Conservation (phyloP, 2,113 vertebrate genomes). For the Dicentrarchus labrax region DNA sequence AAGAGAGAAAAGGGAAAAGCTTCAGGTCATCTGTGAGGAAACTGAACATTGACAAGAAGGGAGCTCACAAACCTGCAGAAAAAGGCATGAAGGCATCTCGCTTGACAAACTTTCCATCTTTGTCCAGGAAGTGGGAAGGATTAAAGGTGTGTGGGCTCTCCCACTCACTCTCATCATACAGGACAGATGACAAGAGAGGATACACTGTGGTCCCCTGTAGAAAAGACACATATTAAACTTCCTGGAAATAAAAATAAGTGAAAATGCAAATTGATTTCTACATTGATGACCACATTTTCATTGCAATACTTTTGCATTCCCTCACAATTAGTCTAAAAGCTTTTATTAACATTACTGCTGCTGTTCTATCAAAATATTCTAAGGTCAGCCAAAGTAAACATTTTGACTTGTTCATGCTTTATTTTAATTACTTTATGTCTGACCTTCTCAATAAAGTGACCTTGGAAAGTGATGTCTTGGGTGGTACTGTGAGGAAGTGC, state of each 20-base stretch:
- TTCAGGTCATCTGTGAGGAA: not conserved
- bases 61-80: conserved; percentile 62
- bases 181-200: conserved; percentile 56
- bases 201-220: conserved; percentile 58
- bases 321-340: no score
- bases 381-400: no score
- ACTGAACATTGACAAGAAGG: not conserved
- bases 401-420: no score
- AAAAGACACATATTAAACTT: not conserved
- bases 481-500: conserved; percentile 34
- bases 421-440: no score
- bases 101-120: conserved; percentile 56
- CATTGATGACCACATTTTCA: no score
- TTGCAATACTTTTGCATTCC: no score
- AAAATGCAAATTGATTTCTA: no score
- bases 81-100: conserved; percentile 64
- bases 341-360: no score
- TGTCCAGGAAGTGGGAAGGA: conserved; percentile 67
- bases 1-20: not conserved
- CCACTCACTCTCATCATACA: conserved; percentile 61
- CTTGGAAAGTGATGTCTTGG: conserved; percentile 55
- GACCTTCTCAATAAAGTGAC: conserved; percentile 65
- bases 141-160: conserved; percentile 48
- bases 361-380: no score
- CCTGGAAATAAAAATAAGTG: no score